A percentile compares a stretch with the other conserved stretches of the same genome.
phyloP scores from a whole-genome alignment of 1,140 invertebrate genomes.

The Aphelenchoides avenae region DNA sequence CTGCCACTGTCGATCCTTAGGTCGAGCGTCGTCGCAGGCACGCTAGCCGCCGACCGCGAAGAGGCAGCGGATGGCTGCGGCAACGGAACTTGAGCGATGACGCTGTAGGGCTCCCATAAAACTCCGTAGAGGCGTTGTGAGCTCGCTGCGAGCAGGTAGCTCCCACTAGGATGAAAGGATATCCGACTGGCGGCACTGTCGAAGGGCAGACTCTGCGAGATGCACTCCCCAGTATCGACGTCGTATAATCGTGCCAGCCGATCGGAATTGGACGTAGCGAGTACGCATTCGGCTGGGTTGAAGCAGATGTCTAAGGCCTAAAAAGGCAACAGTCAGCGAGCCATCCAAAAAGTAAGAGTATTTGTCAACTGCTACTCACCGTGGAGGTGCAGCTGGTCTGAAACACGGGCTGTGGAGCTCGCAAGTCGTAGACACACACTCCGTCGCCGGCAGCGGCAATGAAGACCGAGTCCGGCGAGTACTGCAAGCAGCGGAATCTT shows the following conservation, averaged over 20 bases:
- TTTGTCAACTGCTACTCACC: slow-evolving; percentile 3
- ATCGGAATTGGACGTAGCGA: slow-evolving; percentile 9
- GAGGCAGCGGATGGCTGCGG: background rate
- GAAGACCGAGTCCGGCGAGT: slow-evolving; percentile 17
- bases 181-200: background rate
- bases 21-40: background rate
- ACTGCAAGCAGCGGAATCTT: slow-evolving; percentile 3
- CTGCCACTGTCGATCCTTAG: slow-evolving; percentile 1
- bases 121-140: slow-evolving; percentile 7
- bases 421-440: slow-evolving; percentile 8
- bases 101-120: slow-evolving; percentile 15
- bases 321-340: background rate
- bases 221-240: slow-evolving; percentile 13
- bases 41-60: background rate
- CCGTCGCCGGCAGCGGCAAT: slow-evolving; percentile 13
- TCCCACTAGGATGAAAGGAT: slow-evolving; percentile 10
- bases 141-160: slow-evolving; percentile 2
- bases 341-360: background rate
- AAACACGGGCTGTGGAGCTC: slow-evolving; percentile 2
- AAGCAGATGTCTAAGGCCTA: slow-evolving; percentile 17
- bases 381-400: slow-evolving; percentile 12
- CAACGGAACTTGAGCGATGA: slow-evolving; percentile 4
- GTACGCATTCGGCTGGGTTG: slow-evolving; percentile 19
- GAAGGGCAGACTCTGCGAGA: slow-evolving; percentile 13
- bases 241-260: slow-evolving; percentile 14